Evolutionary conservation across 2,113 vertebrate species (phyloP).

Genomic region (Antigone vipio): DNA sequence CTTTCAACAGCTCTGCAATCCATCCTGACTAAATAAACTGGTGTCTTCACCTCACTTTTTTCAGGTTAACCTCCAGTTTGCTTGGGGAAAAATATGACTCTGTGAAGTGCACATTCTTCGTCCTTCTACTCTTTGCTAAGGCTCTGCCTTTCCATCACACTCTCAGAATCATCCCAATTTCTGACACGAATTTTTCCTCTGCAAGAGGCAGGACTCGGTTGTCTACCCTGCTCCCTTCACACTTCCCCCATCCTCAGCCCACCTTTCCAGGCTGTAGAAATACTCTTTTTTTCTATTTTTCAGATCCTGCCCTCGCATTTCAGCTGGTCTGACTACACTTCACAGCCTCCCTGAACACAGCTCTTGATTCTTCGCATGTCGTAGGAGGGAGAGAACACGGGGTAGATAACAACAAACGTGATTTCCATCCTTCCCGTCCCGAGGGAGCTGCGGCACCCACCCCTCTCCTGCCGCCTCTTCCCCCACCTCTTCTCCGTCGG

Average conservation of each 20-base stretch:
- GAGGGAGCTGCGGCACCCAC: background rate
- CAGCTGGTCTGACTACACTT: background rate
- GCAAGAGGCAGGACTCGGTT: background rate
- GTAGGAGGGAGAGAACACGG: background rate
- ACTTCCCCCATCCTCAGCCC: background rate
- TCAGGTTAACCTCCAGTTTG: background rate
- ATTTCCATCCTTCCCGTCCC: background rate
- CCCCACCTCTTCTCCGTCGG: background rate
- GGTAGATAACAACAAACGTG: rapidly evolving
- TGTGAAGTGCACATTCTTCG: background rate
- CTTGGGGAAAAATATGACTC: background rate
- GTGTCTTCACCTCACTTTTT: background rate
- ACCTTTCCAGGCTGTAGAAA: background rate
- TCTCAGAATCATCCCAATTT: background rate
- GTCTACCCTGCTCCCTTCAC: background rate
- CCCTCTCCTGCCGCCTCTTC: background rate
- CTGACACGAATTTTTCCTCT: background rate
- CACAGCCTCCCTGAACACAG: background rate
- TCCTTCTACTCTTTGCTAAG: background rate
- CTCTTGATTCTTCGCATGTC: background rate
- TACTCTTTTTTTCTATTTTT: too few species aligned
- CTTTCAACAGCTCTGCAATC: background rate
- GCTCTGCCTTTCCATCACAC: background rate
- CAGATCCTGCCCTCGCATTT: background rate
- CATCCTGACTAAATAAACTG: background rate